Base-by-base conservation (phyloP, 64 coral and sea anemone genomes). In the Exaiptasia diaphana region DNA sequence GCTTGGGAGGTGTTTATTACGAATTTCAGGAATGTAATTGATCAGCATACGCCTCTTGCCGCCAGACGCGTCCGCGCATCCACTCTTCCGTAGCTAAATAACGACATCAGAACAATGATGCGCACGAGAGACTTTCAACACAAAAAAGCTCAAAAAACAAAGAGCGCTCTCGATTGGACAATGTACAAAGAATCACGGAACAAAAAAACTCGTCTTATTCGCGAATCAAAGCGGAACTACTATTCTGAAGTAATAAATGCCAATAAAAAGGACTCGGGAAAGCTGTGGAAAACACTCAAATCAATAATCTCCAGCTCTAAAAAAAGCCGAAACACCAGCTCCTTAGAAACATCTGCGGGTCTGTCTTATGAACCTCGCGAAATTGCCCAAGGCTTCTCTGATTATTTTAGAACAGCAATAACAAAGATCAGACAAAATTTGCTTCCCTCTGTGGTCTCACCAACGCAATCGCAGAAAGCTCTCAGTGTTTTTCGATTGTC, bases 191-290 rank as follows among this genome's bases (percentile, higher is more conserved):
- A 18, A 5, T 21, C 17, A 3, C 30, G 27, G 36, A 63, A 63
- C n/a, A 37, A 7, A 69, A n/a, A 39, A 17, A 13, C 68, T 22
- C 3, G 2, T 40, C 17, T 34, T 18, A 79, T 79, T 56, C 38
- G 37, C 4, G 22, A 60, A 41, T 33, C 76, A 1, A 79, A 41
- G 21, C 17, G 18, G 26, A 25, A 21, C 0, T 32, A 61, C 17
- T 61, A 78, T 32, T 20, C 75, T 31, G 43, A 78, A 4, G 24
- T 61, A 12, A 39, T 79, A 29, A 20, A 41, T 7, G 76, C 60
- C 10, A 79, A 79, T 30, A 79, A 79, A 41, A 79, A 40, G 33
- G 5, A 79, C 11, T 71, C 68, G 9, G 37, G 68, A 4, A 78
- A 78, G 28, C 50, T 78, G 23, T 42, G 74, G 74, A 78, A 34